Percentiles rank a stretch among this genome's conserved stretches.
Conservation (phyloP, 2,113 vertebrate species). For the Engystomops pustulosus region DNA sequence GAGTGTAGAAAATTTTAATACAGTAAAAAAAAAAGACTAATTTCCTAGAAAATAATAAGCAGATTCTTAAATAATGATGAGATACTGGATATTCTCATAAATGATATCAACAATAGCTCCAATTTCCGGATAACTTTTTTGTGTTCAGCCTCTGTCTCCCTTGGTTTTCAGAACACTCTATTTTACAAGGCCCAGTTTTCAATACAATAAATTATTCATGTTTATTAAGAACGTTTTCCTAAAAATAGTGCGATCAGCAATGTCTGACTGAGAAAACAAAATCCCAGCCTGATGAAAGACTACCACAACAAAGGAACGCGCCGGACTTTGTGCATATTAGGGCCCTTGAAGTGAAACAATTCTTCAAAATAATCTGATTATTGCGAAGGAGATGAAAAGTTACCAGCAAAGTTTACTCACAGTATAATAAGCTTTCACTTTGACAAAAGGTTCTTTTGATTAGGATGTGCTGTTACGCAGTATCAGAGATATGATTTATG, state of each 20-base stretch:
- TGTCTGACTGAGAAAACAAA: slow-evolving; percentile 3
- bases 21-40: not conserved
- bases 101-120: not conserved
- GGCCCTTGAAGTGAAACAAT: not conserved
- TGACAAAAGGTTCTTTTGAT: not conserved
- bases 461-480: not conserved
- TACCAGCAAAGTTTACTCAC: not conserved
- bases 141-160: slow-evolving; percentile 1
- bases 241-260: slow-evolving; percentile 17
- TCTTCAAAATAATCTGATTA: not conserved
- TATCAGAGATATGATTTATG: not conserved
- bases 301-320: not conserved
- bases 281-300: slow-evolving; percentile 1
- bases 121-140: not conserved
- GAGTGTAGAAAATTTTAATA: not conserved
- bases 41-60: not conserved
- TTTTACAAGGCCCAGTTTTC: slow-evolving; percentile 29
- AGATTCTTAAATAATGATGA: not conserved
- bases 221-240: slow-evolving; percentile 27
- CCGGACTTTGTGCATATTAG: not conserved
- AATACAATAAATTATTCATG: slow-evolving; percentile 32
- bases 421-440: not conserved
- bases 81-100: not conserved
- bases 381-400: not conserved
- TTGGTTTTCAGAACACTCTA: not conserved